phyloP scores from a whole-genome alignment of 2,113 vertebrate species.

The Toxostoma redivivum region DNA sequence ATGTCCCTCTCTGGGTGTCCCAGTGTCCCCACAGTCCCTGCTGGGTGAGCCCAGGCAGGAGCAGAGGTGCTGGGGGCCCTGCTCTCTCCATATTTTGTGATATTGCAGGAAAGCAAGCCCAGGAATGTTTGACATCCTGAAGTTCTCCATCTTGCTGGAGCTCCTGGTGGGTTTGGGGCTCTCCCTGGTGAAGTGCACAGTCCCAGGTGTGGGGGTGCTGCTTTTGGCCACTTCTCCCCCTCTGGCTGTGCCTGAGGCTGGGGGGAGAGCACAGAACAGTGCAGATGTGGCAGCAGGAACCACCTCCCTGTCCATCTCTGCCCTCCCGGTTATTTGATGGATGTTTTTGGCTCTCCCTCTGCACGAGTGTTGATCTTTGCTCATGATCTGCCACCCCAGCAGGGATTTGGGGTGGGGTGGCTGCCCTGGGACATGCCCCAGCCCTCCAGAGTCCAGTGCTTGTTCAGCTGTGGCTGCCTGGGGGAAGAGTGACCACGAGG shows the following conservation, averaged over 20 bases:
- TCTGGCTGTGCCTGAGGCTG: background rate
- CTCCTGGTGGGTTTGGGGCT: background rate
- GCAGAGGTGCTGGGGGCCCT: background rate
- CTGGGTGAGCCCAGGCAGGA: background rate
- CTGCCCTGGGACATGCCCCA: background rate
- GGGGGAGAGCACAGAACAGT: too few relatives aligned
- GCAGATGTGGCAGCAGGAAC: background rate
- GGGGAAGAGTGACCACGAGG: background rate
- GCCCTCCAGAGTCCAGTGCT: fast-evolving
- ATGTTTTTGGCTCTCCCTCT: background rate
- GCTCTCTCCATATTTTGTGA: background rate
- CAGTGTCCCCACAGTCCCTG: background rate
- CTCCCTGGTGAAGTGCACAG: too few relatives aligned
- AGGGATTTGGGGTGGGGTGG: background rate
- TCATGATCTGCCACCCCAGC: background rate
- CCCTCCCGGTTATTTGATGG: fast-evolving
- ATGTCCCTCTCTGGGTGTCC: background rate
- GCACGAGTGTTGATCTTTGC: background rate
- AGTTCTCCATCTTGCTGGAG: background rate
- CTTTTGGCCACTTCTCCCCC: background rate
- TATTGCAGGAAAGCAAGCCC: background rate
- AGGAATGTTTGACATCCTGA: background rate
- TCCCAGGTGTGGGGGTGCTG: background rate
- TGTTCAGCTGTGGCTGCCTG: background rate
- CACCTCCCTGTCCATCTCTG: background rate